phyloP scores from a whole-genome alignment of 2,888 invertebrate genomes.

The Hedya salicella region DNA sequence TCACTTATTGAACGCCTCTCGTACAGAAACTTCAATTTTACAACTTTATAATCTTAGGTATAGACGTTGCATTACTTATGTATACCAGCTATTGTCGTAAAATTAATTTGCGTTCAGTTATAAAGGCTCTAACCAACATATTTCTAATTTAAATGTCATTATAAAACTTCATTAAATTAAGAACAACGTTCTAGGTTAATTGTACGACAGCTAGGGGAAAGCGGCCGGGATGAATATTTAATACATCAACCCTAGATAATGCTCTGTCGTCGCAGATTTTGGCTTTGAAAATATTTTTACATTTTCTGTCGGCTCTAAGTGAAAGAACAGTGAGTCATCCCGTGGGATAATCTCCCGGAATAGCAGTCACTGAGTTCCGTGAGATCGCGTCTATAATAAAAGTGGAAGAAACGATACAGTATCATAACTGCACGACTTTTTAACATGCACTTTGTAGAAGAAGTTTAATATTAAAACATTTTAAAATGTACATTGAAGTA shows the following conservation, averaged over 20 bases:
- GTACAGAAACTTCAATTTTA: too few species aligned
- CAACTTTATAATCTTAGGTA: too few species aligned
- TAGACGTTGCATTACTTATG: too few species aligned
- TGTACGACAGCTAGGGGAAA: slow-evolving; percentile 57
- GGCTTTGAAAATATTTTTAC: slow-evolving; percentile 52
- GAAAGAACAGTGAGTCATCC: slow-evolving; percentile 61
- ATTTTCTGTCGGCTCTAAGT: slow-evolving; percentile 50
- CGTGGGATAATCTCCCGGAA: slow-evolving; percentile 46
- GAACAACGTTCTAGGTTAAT: slow-evolving; percentile 63
- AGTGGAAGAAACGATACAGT: too few species aligned
- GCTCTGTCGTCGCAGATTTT: slow-evolving; percentile 51
- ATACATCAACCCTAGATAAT: slow-evolving; percentile 51
- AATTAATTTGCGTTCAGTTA: background rate
- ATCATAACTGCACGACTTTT: too few species aligned
- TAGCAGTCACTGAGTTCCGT: background rate
- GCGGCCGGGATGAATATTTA: slow-evolving; percentile 67
- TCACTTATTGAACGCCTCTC: too few species aligned
- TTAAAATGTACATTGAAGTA: too few species aligned
- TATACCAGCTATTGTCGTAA: background rate
- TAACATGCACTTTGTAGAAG: too few species aligned
- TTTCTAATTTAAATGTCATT: slow-evolving; percentile 32
- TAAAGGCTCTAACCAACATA: background rate
- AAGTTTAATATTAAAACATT: too few species aligned
- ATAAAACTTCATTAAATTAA: slow-evolving; percentile 60
- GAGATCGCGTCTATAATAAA: too few species aligned